phyloP scores from a whole-genome alignment of 2,797 vertebrate genomes.

The Hippoglossus hippoglossus region DNA sequence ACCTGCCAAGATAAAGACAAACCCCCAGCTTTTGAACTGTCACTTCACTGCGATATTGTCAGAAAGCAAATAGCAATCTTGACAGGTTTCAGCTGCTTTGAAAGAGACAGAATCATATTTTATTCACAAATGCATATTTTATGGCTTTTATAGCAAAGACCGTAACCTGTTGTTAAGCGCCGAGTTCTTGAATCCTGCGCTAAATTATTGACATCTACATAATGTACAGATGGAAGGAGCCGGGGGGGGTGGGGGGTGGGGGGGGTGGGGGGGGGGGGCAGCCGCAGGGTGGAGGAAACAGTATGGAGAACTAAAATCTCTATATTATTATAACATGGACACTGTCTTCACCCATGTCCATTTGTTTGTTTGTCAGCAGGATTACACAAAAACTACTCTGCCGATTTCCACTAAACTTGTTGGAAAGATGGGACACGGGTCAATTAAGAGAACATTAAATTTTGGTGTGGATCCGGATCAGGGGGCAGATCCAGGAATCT shows the following conservation, averaged over 20 bases:
- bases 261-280: background rate
- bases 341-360: background rate
- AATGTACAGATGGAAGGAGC: constrained; percentile 53
- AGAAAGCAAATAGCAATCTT: constrained; percentile 79
- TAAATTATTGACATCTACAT: constrained; percentile 81
- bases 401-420: too few species aligned
- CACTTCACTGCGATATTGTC: constrained; percentile 76
- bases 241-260: background rate
- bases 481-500: too few species aligned
- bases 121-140: constrained; percentile 81
- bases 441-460: too few species aligned
- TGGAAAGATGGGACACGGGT: too few species aligned
- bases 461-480: too few species aligned
- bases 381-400: too few species aligned
- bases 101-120: constrained; percentile 78
- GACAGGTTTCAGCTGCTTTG: constrained; percentile 78
- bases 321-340: constrained; percentile 26
- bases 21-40: constrained; percentile 79
- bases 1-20: constrained; percentile 84
- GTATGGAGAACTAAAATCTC: constrained; percentile 1
- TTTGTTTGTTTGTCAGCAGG: too few species aligned
- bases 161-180: constrained; percentile 80
- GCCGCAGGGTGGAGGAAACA: constrained; percentile 13
- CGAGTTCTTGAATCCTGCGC: constrained; percentile 62
- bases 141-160: constrained; percentile 76